phyloP scores from a whole-genome alignment of 2,888 invertebrate species.

The Mechanitis mazaeus region DNA sequence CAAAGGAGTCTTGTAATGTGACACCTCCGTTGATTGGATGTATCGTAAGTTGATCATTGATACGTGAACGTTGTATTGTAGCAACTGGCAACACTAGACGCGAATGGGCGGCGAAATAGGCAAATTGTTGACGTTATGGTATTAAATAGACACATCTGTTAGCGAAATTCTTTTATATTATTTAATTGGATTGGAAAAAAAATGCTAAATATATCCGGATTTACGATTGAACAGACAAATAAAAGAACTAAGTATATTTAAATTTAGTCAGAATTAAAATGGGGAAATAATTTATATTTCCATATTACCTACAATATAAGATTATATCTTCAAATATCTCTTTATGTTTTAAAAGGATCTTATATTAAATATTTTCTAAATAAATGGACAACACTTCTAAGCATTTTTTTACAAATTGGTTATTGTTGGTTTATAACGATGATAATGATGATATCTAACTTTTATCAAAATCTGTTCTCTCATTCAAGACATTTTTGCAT shows the following conservation, averaged over 20 bases:
- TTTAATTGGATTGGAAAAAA: constrained; percentile 42
- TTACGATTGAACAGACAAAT: constrained; percentile 38
- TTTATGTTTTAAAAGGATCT: no score
- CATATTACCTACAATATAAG: no score
- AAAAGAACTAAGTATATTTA: background rate
- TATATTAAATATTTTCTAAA: no score
- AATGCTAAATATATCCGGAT: constrained; percentile 38
- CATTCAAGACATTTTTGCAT: no score
- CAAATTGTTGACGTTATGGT: constrained; percentile 68
- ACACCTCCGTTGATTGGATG: constrained; percentile 70
- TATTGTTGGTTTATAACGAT: no score
- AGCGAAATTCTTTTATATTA: constrained; percentile 42
- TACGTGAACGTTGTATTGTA: constrained; percentile 57
- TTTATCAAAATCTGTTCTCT: no score
- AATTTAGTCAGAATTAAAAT: no score
- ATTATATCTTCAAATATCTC: no score
- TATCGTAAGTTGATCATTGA: constrained; percentile 61
- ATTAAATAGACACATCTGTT: constrained; percentile 55
- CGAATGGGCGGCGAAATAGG: constrained; percentile 59
- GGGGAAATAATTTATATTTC: no score
- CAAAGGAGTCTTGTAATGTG: constrained; percentile 66
- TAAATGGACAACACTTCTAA: no score
- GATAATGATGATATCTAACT: no score
- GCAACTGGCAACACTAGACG: constrained; percentile 48
- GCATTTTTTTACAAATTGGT: no score